Conservation (phyloP, 2,797 vertebrate genomes). For the Pipistrellus pipistrellus region DNA sequence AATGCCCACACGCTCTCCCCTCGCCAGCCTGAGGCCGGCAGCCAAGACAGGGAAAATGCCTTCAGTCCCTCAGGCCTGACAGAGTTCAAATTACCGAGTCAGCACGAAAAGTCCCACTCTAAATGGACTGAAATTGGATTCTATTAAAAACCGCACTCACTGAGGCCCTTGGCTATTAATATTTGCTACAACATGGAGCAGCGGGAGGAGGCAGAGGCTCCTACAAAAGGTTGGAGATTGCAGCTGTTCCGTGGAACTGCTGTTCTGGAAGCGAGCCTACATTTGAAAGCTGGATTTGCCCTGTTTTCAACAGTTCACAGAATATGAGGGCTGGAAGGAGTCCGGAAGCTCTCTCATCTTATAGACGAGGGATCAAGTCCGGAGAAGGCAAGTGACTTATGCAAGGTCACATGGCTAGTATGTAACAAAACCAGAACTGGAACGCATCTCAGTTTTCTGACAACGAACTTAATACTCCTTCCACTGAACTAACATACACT, state of each 20-base stretch:
- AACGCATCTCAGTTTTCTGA: not conserved
- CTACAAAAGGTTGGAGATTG: conserved; percentile 65
- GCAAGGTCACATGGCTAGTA: not conserved
- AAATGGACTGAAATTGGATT: conserved; percentile 81
- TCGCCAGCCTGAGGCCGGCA: not conserved
- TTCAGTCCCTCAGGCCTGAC: conserved; percentile 65
- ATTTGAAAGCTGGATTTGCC: conserved; percentile 21
- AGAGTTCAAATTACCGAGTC: conserved; percentile 75
- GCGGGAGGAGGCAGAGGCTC: conserved; percentile 41
- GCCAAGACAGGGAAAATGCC: conserved; percentile 20
- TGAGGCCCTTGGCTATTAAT: conserved; percentile 81
- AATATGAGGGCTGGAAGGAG: not conserved
- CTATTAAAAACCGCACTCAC: conserved; percentile 81
- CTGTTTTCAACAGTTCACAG: not conserved
- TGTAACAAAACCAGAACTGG: conserved; percentile 30
- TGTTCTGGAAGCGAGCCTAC: conserved; percentile 50
- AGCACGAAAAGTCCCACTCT: conserved; percentile 76
- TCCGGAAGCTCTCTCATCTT: not conserved
- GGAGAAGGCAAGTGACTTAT: conserved; percentile 11
- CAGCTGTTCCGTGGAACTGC: conserved; percentile 58
- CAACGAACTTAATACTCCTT: not conserved
- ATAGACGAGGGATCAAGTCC: not conserved
- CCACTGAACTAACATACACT: not conserved
- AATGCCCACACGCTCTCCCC: not conserved
- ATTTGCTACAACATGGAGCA: conserved; percentile 71